A percentile compares a stretch with the other conserved stretches of the same genome.
These are phyloP conservation scores for Ascidia mentula DNA, from an alignment of 23 tunicate genomes.

Conservation along the genomic window DNA sequence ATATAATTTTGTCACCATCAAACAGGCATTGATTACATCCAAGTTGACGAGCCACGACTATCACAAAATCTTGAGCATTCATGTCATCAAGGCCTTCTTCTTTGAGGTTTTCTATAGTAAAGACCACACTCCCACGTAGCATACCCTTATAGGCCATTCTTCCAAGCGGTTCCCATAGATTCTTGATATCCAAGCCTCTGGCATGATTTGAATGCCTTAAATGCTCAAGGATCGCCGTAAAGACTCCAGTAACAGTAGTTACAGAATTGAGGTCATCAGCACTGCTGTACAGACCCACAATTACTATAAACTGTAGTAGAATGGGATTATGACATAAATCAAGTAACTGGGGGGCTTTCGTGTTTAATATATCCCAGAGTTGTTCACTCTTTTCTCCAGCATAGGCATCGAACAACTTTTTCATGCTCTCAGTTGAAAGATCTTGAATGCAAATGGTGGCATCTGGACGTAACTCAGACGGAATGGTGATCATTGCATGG, in stretches of 20 bases:
- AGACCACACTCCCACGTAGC: slow-evolving; percentile 2
- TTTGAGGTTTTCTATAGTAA: not conserved
- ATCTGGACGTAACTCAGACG: slow-evolving; percentile 13
- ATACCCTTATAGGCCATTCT: slow-evolving; percentile 18
- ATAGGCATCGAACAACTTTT: slow-evolving; percentile 3
- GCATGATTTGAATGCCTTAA: not conserved
- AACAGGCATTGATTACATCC: not conserved
- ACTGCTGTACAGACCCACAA: not conserved
- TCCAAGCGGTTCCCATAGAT: not conserved
- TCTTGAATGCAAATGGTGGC: slow-evolving; percentile 10
- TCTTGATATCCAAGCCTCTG: not conserved
- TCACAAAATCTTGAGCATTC: slow-evolving; percentile 27
- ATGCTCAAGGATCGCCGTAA: slow-evolving; percentile 14
- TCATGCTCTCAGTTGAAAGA: slow-evolving; percentile 1
- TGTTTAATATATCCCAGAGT: slow-evolving; percentile 17
- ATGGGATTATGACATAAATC: slow-evolving; percentile 28
- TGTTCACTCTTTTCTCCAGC: slow-evolving; percentile 10
- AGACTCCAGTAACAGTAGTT: slow-evolving; percentile 6
- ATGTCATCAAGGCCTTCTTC: slow-evolving; percentile 10
- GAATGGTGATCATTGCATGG: slow-evolving; percentile 16
- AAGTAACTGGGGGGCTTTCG: slow-evolving; percentile 24
- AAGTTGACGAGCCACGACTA: not conserved
- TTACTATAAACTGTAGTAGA: slow-evolving; percentile 21
- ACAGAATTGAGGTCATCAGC: not conserved
- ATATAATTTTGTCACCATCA: not conserved